phyloP scores from a whole-genome alignment of 2,797 vertebrate species.

The Tarsius wallacei region DNA sequence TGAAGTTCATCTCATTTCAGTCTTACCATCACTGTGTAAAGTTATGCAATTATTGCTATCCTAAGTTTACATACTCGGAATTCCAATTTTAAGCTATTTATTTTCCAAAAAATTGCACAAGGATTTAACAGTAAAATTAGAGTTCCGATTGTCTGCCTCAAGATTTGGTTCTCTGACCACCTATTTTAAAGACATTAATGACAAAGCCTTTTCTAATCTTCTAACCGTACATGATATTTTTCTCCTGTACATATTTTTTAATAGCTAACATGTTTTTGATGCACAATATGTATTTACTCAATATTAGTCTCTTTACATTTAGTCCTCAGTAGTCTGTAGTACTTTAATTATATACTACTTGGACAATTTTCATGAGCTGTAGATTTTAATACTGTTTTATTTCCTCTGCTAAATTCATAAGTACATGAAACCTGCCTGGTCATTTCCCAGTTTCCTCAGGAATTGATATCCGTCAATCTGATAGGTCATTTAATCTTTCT shows the following conservation, averaged over 20 bases:
- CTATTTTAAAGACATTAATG: neutral
- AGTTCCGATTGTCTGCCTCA: neutral
- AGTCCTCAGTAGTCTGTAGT: neutral
- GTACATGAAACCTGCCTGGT: neutral
- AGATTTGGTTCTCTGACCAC: neutral
- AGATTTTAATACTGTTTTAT: slow-evolving; percentile 4
- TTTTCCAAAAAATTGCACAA: neutral
- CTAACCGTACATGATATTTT: neutral
- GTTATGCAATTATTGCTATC: neutral
- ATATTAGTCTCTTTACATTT: neutral
- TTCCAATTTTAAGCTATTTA: neutral
- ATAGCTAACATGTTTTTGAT: neutral
- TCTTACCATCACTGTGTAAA: neutral
- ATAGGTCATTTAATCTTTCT: neutral
- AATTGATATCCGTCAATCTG: neutral
- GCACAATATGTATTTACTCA: neutral
- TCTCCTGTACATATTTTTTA: neutral
- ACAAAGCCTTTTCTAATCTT: neutral
- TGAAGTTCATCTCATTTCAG: neutral
- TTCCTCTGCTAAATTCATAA: neutral
- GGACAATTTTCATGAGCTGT: neutral
- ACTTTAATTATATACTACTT: neutral
- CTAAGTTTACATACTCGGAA: neutral
- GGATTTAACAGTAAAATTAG: neutral
- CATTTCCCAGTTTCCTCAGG: neutral